A percentile compares a stretch with the other conserved stretches of the same genome.
These are phyloP conservation scores for Heliconius eleuchia DNA, from an alignment of 1,140 invertebrate genomes.

Conservation along the genomic window DNA sequence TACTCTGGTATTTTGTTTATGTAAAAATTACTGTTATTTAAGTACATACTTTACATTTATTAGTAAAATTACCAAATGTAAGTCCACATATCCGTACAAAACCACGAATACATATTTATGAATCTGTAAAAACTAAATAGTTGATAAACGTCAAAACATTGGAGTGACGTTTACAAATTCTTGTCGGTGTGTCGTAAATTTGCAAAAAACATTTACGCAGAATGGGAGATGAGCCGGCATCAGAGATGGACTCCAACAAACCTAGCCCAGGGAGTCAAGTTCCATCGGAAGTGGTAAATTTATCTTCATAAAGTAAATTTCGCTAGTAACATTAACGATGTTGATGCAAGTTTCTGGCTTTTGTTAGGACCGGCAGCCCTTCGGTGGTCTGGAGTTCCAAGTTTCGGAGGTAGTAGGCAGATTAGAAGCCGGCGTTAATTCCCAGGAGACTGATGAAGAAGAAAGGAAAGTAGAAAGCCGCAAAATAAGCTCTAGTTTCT, in stretches of 20 bases:
- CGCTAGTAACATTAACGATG: slow-evolving; percentile 13
- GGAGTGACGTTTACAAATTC: slow-evolving; percentile 77
- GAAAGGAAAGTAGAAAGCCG: slow-evolving; percentile 63
- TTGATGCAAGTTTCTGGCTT: slow-evolving; percentile 36
- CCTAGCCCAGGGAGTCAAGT: slow-evolving; percentile 48
- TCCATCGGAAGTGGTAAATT: slow-evolving; percentile 56
- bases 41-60: background rate
- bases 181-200: slow-evolving; percentile 64
- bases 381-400: slow-evolving; percentile 84
- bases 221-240: slow-evolving; percentile 71
- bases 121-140: slow-evolving; percentile 25
- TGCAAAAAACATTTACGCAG: slow-evolving; percentile 70
- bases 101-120: slow-evolving; percentile 18
- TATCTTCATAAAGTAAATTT: slow-evolving; percentile 8
- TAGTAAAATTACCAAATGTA: too few relatives aligned
- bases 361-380: slow-evolving; percentile 73
- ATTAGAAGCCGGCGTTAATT: slow-evolving; percentile 83
- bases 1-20: too few relatives aligned
- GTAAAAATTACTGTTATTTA: too few relatives aligned
- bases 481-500: slow-evolving; percentile 70
- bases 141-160: slow-evolving; percentile 64
- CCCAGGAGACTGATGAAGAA: slow-evolving; percentile 62
- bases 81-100: background rate
- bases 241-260: slow-evolving; percentile 59
- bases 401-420: slow-evolving; percentile 85